These are phyloP conservation scores for Cyphomyrmex costatus DNA, from an alignment of 1,140 invertebrate genomes.

Conservation along the genomic window DNA sequence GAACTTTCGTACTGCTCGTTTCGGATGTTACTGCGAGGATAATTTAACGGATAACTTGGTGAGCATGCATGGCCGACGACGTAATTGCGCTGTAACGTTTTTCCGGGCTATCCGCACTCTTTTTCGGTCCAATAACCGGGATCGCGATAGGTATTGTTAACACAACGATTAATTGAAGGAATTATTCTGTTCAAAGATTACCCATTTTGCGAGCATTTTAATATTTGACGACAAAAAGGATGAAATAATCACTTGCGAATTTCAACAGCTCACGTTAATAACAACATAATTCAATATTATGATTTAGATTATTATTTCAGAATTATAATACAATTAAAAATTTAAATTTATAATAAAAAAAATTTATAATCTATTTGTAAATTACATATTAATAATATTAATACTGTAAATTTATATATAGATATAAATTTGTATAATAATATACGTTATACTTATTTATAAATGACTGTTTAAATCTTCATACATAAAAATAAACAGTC, in stretches of 20 bases:
- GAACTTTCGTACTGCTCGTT: slow-evolving; percentile 68
- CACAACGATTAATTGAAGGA: neutral
- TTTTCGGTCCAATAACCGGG: neutral
- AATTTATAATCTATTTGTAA: neutral
- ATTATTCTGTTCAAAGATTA: neutral
- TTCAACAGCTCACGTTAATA: neutral
- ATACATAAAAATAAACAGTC: no score
- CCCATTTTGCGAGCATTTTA: neutral
- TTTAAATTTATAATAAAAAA: neutral
- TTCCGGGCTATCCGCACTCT: slow-evolving; percentile 16
- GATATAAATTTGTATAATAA: neutral
- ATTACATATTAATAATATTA: neutral
- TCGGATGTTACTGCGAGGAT: slow-evolving; percentile 67
- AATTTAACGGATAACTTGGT: slow-evolving; percentile 73
- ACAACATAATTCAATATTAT: neutral
- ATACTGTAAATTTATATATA: neutral
- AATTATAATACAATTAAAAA: neutral
- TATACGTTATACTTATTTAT: neutral
- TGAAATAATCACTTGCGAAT: neutral
- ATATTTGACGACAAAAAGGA: no score
- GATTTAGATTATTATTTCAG: neutral
- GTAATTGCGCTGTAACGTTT: slow-evolving; percentile 65
- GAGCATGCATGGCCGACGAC: slow-evolving; percentile 6
- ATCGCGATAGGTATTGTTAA: slow-evolving; percentile 22
- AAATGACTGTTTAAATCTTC: neutral